phyloP scores from a whole-genome alignment of 2,888 invertebrate genomes.

The Plebejus anna region DNA sequence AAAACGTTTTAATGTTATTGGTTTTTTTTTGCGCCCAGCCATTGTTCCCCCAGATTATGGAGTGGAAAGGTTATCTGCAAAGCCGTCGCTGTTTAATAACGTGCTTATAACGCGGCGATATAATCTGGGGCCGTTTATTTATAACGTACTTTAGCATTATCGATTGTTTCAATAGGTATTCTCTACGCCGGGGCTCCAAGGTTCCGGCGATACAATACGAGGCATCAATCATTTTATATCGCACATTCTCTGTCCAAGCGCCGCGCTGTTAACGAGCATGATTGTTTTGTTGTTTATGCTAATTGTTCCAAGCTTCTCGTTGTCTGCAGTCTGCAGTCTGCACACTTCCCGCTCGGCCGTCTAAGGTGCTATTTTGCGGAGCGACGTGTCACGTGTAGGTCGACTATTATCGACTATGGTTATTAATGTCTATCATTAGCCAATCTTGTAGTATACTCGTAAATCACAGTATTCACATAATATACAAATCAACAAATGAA shows the following conservation, averaged over 20 bases:
- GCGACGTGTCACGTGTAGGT: not conserved
- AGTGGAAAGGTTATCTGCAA: slow-evolving; percentile 8
- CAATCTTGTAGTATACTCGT: not conserved
- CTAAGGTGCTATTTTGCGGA: not conserved
- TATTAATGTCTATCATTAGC: not conserved
- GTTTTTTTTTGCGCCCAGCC: not conserved
- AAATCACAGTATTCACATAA: not conserved
- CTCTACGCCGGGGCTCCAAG: slow-evolving; percentile 14
- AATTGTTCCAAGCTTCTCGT: slow-evolving; percentile 14
- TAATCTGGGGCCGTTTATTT: slow-evolving; percentile 4
- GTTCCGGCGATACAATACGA: not conserved
- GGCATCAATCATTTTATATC: slow-evolving; percentile 6
- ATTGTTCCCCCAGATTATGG: not conserved
- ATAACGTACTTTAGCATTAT: slow-evolving; percentile 13
- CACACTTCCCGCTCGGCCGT: slow-evolving; percentile 7
- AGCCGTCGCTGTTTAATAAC: not conserved
- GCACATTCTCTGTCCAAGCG: not conserved
- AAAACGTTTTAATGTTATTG: not conserved
- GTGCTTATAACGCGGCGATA: not conserved
- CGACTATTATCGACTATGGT: not conserved
- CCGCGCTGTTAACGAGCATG: slow-evolving; percentile 18
- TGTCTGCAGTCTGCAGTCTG: not conserved
- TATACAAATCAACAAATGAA: not conserved
- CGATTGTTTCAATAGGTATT: slow-evolving; percentile 27
- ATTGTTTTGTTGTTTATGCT: slow-evolving; percentile 23